Evolutionary conservation across 2,113 vertebrate genomes (phyloP).

Genomic region (Etia nguti): DNA sequence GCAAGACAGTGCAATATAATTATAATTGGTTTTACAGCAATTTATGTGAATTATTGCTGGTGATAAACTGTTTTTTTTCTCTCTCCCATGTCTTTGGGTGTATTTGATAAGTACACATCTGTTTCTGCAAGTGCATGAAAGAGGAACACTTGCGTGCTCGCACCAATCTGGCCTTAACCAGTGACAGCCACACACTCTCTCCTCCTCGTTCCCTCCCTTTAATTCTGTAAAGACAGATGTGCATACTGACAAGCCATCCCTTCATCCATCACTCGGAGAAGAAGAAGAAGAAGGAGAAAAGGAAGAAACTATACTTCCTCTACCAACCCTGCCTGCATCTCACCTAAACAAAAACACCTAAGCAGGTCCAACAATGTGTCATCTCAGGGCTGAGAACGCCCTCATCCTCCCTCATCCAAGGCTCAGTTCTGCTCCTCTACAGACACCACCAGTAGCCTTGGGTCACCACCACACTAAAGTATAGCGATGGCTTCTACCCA

Average conservation of each 20-base stretch:
- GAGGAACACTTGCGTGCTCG: slow-evolving; percentile 18
- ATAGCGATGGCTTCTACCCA: slow-evolving; percentile 32
- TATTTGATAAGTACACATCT: slow-evolving; percentile 40
- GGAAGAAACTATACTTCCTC: background rate
- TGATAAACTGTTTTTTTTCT: background rate
- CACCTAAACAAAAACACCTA: slow-evolving; percentile 45
- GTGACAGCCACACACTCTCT: slow-evolving; percentile 10
- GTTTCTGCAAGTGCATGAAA: slow-evolving; percentile 39
- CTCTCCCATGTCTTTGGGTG: background rate
- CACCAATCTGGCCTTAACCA: slow-evolving; percentile 26
- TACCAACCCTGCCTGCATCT: slow-evolving; percentile 32
- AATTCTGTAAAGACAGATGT: slow-evolving; percentile 53
- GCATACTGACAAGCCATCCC: slow-evolving; percentile 25
- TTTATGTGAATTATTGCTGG: slow-evolving; percentile 12
- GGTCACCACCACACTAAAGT: slow-evolving; percentile 34
- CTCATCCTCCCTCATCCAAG: slow-evolving; percentile 4
- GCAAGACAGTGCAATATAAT: slow-evolving; percentile 14
- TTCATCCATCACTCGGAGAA: slow-evolving; percentile 36
- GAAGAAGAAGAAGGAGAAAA: background rate
- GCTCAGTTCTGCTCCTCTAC: slow-evolving; percentile 20
- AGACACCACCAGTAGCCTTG: slow-evolving; percentile 22
- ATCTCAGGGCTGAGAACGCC: slow-evolving; percentile 24
- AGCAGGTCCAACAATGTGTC: slow-evolving; percentile 44
- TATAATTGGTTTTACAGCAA: background rate
- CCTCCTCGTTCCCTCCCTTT: background rate